These are phyloP conservation scores for Aphis gossypii DNA, from an alignment of 1,140 invertebrate genomes.

Conservation along the genomic window DNA sequence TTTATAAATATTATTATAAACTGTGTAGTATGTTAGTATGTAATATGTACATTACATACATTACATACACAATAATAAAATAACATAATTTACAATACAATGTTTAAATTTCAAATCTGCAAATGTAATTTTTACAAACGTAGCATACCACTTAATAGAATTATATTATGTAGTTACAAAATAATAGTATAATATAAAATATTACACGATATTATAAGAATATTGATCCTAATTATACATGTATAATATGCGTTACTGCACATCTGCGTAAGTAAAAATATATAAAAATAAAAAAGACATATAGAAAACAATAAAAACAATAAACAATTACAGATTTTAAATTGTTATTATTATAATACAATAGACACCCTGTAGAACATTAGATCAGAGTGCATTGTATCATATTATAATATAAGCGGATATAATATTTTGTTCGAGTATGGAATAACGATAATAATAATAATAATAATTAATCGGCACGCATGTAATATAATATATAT, in stretches of 20 bases:
- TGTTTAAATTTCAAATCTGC: neutral
- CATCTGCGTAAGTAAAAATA: too few relatives aligned
- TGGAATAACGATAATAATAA: constrained; percentile 23
- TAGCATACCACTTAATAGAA: neutral
- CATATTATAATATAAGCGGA: constrained; percentile 17
- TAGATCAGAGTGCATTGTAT: neutral
- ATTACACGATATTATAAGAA: too few relatives aligned
- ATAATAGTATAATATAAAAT: too few relatives aligned
- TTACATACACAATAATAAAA: neutral
- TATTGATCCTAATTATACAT: too few relatives aligned
- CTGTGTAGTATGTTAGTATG: too few relatives aligned
- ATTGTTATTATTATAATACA: neutral
- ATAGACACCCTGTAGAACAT: neutral
- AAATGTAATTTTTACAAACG: neutral
- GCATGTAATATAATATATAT: neutral
- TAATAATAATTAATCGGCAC: constrained; percentile 41
- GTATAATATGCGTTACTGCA: too few relatives aligned
- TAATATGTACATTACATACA: neutral
- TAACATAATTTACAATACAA: neutral
- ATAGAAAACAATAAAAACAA: neutral
- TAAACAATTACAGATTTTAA: neutral
- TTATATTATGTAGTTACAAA: neutral
- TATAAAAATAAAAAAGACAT: neutral
- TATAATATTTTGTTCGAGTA: constrained; percentile 1
- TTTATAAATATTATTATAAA: neutral